A percentile compares a stretch with the other conserved stretches of the same genome.
These are phyloP conservation scores for Peromyscus maniculatus DNA, from an alignment of 2,113 vertebrate species.

Conservation along the genomic window DNA sequence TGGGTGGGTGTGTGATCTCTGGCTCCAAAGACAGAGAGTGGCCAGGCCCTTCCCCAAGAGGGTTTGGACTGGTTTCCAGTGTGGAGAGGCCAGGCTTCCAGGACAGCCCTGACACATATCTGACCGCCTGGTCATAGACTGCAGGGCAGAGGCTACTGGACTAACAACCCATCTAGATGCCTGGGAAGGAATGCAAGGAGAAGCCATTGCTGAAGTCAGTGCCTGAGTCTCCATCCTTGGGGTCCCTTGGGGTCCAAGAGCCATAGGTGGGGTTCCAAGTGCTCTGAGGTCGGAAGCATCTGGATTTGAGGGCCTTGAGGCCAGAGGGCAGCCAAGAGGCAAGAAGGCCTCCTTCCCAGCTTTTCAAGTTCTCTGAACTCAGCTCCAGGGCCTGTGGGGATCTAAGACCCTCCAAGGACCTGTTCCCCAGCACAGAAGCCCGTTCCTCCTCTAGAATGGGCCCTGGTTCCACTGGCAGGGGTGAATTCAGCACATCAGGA, in stretches of 20 bases:
- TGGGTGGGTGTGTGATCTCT: background rate
- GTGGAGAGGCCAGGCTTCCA: background rate
- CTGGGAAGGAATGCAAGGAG: constrained; percentile 66
- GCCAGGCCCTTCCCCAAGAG: constrained; percentile 89
- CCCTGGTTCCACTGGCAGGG: constrained; percentile 91
- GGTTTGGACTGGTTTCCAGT: constrained; percentile 85
- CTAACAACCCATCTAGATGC: background rate
- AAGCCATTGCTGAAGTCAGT: constrained; percentile 84
- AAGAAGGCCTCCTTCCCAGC: constrained; percentile 75
- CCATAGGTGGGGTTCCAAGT: constrained; percentile 96
- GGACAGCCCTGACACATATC: constrained; percentile 45
- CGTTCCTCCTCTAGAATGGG: constrained; percentile 91
- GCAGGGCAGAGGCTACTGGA: background rate
- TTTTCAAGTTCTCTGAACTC: constrained; percentile 87
- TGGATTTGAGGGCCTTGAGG: constrained; percentile 86
- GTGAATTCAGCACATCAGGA: constrained; percentile 94
- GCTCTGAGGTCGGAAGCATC: constrained; percentile 91
- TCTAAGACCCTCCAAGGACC: constrained; percentile 59
- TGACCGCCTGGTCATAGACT: background rate
- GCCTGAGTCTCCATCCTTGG: constrained; percentile 86
- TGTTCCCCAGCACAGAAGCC: constrained; percentile 85
- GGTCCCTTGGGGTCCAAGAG: constrained; percentile 87
- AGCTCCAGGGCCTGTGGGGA: constrained; percentile 86
- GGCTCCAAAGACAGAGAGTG: constrained; percentile 37
- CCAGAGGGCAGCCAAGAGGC: constrained; percentile 79